phyloP scores from a whole-genome alignment of 2,797 vertebrate species.

The Euthynnus affinis region DNA sequence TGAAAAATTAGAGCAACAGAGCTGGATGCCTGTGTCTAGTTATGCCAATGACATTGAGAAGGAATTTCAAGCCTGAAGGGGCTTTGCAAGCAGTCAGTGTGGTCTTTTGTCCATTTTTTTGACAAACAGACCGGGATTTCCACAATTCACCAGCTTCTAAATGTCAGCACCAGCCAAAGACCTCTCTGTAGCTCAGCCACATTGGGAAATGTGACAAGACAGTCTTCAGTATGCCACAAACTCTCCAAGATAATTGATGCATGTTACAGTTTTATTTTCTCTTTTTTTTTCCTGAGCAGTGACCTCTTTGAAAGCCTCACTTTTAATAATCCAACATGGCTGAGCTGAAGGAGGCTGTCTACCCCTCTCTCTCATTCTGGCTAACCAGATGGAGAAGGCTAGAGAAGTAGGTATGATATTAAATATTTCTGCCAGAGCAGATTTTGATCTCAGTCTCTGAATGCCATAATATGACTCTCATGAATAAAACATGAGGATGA shows the following conservation, averaged over 20 bases:
- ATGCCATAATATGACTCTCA: conserved; percentile 79
- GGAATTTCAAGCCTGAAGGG: conserved; percentile 77
- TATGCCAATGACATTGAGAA: conserved; percentile 76
- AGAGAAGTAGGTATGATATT: conserved; percentile 81
- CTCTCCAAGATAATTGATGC: conserved; percentile 84
- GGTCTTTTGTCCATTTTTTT: conserved; percentile 76
- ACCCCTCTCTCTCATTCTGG: conserved; percentile 66
- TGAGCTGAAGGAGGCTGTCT: conserved; percentile 75
- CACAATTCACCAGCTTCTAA: conserved; percentile 83
- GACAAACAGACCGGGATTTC: conserved; percentile 75
- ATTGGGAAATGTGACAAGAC: conserved; percentile 82
- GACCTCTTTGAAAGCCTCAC: conserved; percentile 84
- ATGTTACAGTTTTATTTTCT: conserved; percentile 64
- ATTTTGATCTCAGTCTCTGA: conserved; percentile 82
- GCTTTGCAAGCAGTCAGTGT: conserved; percentile 70
- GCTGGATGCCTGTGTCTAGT: conserved; percentile 62
- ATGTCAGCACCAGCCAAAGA: conserved; percentile 81
- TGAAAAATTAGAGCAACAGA: conserved; percentile 68
- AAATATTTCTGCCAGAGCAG: conserved; percentile 84
- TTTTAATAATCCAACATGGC: conserved; percentile 83
- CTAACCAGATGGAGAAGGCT: conserved; percentile 80
- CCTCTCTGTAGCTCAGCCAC: conserved; percentile 73
- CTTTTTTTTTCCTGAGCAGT: conserved; percentile 65
- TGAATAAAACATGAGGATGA: conserved; percentile 85
- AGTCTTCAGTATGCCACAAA: conserved; percentile 74